These are phyloP conservation scores for Hymenochirus boettgeri DNA, from an alignment of 2,113 vertebrate species.

Conservation along the genomic window DNA sequence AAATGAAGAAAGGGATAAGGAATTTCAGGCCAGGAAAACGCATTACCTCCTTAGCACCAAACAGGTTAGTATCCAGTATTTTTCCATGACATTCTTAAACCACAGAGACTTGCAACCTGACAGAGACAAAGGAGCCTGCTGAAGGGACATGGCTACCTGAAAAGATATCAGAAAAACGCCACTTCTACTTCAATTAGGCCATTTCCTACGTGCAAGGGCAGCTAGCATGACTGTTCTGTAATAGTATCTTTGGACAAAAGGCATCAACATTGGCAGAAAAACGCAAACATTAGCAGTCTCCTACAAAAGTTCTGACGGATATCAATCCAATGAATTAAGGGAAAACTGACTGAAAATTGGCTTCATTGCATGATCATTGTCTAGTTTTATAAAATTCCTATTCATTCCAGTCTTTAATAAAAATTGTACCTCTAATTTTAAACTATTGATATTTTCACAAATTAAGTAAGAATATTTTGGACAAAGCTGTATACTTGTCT, in stretches of 20 bases:
- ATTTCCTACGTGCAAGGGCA: slow-evolving; percentile 53
- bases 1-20: slow-evolving; percentile 65
- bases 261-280: slow-evolving; percentile 33
- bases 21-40: slow-evolving; percentile 71
- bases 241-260: slow-evolving; percentile 56
- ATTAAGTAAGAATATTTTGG: too few relatives aligned
- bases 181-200: slow-evolving; percentile 65
- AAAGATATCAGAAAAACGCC: slow-evolving; percentile 69
- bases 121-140: slow-evolving; percentile 70
- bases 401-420: too few relatives aligned
- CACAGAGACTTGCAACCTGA: slow-evolving; percentile 56
- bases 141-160: slow-evolving; percentile 73
- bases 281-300: too few relatives aligned
- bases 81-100: slow-evolving; percentile 63
- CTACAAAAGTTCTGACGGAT: too few relatives aligned
- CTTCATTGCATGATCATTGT: too few relatives aligned
- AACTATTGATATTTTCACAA: too few relatives aligned
- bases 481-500: too few relatives aligned
- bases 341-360: too few relatives aligned
- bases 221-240: slow-evolving; percentile 53
- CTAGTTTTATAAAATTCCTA: too few relatives aligned
- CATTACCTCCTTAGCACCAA: slow-evolving; percentile 92
- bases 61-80: slow-evolving; percentile 70
- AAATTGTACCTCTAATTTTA: too few relatives aligned
- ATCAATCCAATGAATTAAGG: too few relatives aligned